Evolutionary conservation across 2,797 vertebrate species (phyloP), one percentile per base, ranked within the genome.

Genomic region (Mycteria americana): DNA sequence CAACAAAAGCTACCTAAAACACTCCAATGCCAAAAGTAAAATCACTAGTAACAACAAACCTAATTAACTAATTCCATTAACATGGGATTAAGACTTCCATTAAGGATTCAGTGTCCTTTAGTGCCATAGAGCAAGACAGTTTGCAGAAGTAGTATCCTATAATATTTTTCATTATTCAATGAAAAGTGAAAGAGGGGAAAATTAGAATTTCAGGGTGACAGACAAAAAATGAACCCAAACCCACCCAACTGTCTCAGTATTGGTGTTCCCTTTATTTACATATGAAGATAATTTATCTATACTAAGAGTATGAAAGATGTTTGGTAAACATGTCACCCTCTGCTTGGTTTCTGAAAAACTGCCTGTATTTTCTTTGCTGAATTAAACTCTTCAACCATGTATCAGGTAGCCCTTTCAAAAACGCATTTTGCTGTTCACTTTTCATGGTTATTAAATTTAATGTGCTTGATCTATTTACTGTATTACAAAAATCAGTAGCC

Each of bases 401-500:
- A 59, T 60, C 12, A 87, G 13, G 33, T 65, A 68, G 11, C 41
- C 65, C 69, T 69, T 89, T 54, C 13, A 93, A 94, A 96, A 85
- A 50, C 53, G 67, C 19, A 41, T 95, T 91, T 63, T 76, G 4
- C 22, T 63, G 2, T 45, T 78, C 63, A 28, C 13, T 79, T 43
- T 76, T 85, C 28, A 68, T 43, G 25, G 39, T 64, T 74, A 86
- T 81, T 95, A 96, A 91, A 79, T 84, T 80, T 68, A 88, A 83
- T 39, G 39, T 64, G 6, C 37, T 84, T 64, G 8, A 62, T 85
- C 27, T 83, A 23, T 59, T 91, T 79, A 7, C 53, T 80, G 57
- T 57, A 86, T 83, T 76, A 95, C 48, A 84, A 80, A 85, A 41
- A 75, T 86, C 22, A 27, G 59, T 41, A 92, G 27, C 10, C 62